Evolutionary conservation across 2,888 invertebrate genomes (phyloP).

Genomic region (Anoncus sp.): DNA sequence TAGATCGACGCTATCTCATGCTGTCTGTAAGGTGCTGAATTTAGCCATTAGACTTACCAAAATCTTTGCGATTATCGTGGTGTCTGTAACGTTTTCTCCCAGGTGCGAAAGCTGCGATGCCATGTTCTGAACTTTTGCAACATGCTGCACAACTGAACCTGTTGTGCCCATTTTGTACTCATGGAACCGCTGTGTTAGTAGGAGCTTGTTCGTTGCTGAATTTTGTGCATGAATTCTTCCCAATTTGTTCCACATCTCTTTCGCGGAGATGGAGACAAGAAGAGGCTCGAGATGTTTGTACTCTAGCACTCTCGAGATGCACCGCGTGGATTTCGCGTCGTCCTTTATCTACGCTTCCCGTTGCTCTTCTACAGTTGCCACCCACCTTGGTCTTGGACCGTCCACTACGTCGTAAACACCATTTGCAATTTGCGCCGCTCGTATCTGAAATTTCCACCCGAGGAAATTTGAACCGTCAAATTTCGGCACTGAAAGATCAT

Average conservation of each 20-base stretch:
- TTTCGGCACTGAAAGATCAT: conserved; percentile 15
- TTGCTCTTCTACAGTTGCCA: background rate
- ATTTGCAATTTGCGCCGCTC: conserved; percentile 7
- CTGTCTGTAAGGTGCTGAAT: conserved; percentile 50
- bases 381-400: background rate
- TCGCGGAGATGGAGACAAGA: conserved; percentile 5
- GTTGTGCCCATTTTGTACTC: conserved; percentile 50
- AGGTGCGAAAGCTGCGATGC: conserved; percentile 49
- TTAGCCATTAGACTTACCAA: conserved; percentile 31
- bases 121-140: conserved; percentile 49
- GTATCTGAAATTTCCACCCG: conserved; percentile 22
- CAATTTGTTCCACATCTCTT: conserved; percentile 28
- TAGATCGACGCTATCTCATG: conserved; percentile 55
- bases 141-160: conserved; percentile 37
- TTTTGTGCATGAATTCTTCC: conserved; percentile 47
- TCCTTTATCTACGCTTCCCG: conserved; percentile 32
- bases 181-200: conserved; percentile 50
- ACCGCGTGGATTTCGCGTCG: conserved; percentile 33
- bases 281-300: conserved; percentile 26
- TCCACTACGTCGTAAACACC: conserved; percentile 18
- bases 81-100: conserved; percentile 44
- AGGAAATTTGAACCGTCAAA: conserved; percentile 32
- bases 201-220: conserved; percentile 38
- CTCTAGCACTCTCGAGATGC: conserved; percentile 20
- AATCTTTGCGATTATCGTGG: conserved; percentile 43